Evolutionary conservation across 2,797 vertebrate species (phyloP).

Genomic region (Babyrousa celebensis): DNA sequence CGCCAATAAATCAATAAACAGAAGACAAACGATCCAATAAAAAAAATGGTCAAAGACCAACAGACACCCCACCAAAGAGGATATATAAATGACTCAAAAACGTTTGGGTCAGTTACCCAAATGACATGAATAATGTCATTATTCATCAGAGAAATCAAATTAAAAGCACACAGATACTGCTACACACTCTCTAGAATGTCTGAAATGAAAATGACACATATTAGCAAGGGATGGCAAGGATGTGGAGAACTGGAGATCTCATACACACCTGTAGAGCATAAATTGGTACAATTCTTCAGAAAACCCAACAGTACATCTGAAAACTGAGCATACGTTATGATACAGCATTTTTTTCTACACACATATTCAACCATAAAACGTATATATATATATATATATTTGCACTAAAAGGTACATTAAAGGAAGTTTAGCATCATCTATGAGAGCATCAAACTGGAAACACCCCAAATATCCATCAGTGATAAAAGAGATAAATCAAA

Average conservation of each 20-base stretch:
- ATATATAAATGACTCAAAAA: background rate
- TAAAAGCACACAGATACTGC: background rate
- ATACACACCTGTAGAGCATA: fast-evolving
- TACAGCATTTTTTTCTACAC: background rate
- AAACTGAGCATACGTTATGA: background rate
- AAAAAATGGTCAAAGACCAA: background rate
- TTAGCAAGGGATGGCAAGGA: background rate
- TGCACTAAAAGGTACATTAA: background rate
- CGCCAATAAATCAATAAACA: background rate
- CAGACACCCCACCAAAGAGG: background rate
- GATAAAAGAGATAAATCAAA: background rate
- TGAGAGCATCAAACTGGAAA: background rate
- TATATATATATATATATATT: no score
- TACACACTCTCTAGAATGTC: background rate
- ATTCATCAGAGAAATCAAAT: slow-evolving; percentile 23
- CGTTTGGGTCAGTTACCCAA: no score
- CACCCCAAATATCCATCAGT: background rate
- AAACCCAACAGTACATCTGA: background rate
- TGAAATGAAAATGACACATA: background rate
- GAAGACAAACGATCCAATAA: background rate
- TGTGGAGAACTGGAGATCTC: background rate
- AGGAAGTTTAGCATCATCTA: background rate
- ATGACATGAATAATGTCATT: background rate
- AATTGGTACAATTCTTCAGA: background rate
- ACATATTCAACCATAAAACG: background rate